Base-by-base conservation (phyloP, 2,888 invertebrate genomes). In the Lasius fuliginosus region DNA sequence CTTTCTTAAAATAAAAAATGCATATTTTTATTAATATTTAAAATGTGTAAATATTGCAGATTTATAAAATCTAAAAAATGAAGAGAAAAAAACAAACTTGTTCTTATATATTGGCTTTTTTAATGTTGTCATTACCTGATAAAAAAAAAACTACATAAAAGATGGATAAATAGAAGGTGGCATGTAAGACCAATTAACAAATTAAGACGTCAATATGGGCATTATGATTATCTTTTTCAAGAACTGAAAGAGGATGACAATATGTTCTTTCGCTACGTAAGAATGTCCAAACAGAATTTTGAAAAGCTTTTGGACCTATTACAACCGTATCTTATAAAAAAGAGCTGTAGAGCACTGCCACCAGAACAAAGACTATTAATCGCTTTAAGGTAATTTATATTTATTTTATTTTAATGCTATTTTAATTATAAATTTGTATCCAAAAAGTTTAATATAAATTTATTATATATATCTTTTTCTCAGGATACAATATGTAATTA, bases 141-240 rank as follows among this genome's bases (percentile, higher is more conserved):
- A 46, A 27, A 67, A 23, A n/a, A 23, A 12, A 12, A 46, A 12
- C 40, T 0, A 53, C 65, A 67, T 40, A 27, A 67, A 8, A 65
- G 11, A 42, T 68, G 46, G 67, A 11, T 3, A 3, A 68, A 68
- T 3, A 68, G 68, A 4, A 65, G 23, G 23, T 65, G 65, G 65
- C 4, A 40, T 4, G 23, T 40, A 23, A 40, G 42, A 23, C 42
- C 65, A 8, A 65, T 65, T 0, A 65, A 65, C 11, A 23, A 27
- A 40, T 23, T 23, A 40, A 65, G 40, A 12, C 23, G 4, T 1
- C 40, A 65, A 23, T 23, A 40, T 23, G 23, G 42, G 0, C 4
- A 65, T 23, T 65, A 40, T n/a, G 1, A 40, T 12, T 23, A 23
- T 23, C 42, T 67, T 42, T 67, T 67, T 23, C 40, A 42, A 23